phyloP scores from a whole-genome alignment of 2,888 invertebrate genomes.

The Mesochorus sp. region DNA sequence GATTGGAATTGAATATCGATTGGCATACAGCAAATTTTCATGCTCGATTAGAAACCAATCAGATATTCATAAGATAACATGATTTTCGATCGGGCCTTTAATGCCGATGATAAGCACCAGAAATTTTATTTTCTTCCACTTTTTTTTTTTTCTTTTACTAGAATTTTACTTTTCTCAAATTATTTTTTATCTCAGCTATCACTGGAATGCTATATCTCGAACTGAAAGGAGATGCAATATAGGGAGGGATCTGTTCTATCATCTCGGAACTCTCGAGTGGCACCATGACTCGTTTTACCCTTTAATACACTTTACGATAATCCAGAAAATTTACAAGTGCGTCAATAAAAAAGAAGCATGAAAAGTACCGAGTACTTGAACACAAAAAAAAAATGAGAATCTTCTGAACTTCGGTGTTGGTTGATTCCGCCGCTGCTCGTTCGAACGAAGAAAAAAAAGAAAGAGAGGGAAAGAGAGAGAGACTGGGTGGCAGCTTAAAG shows the following conservation, averaged over 20 bases:
- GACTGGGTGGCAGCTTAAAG: background rate
- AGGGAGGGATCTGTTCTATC: no score
- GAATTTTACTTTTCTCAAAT: background rate
- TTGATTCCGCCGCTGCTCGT: background rate
- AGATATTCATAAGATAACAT: background rate
- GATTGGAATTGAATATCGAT: slow-evolving; percentile 22
- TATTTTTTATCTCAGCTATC: no score
- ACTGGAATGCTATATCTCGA: no score
- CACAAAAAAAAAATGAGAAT: background rate
- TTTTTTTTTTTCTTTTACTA: no score
- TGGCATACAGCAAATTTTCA: slow-evolving; percentile 11
- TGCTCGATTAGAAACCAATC: slow-evolving; percentile 6
- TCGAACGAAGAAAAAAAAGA: background rate
- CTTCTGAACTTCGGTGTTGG: background rate
- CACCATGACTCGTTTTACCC: background rate
- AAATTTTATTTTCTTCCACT: slow-evolving; percentile 4
- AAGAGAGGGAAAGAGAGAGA: background rate
- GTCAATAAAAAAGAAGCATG: background rate
- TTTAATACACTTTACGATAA: background rate
- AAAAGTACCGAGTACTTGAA: background rate
- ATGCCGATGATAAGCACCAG: background rate
- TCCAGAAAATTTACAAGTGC: background rate
- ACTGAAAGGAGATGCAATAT: no score
- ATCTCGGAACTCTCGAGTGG: no score
- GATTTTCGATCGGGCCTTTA: slow-evolving; percentile 5